phyloP scores from a whole-genome alignment of 2,113 vertebrate species.

The Melospiza melodia region DNA sequence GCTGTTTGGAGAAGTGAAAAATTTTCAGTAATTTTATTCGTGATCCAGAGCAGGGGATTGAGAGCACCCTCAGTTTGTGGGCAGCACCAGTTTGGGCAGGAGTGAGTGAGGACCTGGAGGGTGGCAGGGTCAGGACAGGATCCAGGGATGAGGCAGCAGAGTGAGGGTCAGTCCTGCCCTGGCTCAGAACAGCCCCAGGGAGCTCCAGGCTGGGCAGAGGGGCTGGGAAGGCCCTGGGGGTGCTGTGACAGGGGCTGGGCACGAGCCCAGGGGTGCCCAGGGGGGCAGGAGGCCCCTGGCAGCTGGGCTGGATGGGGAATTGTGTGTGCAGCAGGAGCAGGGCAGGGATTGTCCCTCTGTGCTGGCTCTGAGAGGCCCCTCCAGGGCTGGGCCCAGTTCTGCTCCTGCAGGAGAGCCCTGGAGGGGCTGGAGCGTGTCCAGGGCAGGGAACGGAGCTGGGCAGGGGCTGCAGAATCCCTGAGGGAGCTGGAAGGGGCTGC shows the following conservation, averaged over 20 bases:
- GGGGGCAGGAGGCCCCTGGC: neutral
- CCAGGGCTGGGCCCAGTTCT: neutral
- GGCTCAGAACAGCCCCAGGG: neutral
- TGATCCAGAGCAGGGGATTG: accelerated
- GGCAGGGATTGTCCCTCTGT: neutral
- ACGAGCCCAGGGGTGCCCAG: neutral
- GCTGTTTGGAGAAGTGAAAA: neutral
- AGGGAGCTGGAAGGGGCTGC: neutral
- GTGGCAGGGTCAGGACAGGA: neutral
- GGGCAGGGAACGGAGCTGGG: neutral
- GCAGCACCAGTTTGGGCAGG: neutral
- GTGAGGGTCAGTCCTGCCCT: neutral
- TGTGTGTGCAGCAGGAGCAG: neutral
- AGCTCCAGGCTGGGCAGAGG: neutral
- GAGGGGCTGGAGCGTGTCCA: neutral
- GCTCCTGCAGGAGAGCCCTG: neutral
- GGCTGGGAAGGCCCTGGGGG: neutral
- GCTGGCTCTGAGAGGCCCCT: neutral
- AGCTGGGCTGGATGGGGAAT: neutral
- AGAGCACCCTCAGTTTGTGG: neutral
- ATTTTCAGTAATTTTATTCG: neutral
- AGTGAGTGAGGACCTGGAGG: neutral
- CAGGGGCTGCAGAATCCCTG: neutral
- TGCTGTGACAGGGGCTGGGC: neutral
- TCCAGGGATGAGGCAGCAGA: accelerated